Evolutionary conservation across 1,140 invertebrate species (phyloP), one percentile per base, ranked within the genome.

Genomic region (Cardiocondyla obscurior): DNA sequence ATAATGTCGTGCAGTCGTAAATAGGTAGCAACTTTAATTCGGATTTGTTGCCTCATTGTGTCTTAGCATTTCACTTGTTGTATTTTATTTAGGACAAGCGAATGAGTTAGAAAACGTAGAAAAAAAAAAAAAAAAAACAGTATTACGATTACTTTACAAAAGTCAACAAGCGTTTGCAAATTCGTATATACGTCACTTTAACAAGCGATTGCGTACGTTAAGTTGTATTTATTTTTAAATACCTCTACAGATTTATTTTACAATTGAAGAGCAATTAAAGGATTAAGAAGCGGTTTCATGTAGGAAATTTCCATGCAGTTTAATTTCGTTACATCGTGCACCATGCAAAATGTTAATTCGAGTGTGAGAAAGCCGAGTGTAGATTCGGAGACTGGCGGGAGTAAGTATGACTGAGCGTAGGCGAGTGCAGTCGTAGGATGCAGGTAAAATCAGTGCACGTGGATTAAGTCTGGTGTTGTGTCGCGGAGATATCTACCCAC

Each of bases 11-110:
- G 64, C 64, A 60, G 30, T 67, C 28, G 60, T 83, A 86, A 86
- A 82, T 83, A 87, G 55, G 65, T 72, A 83, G 67, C 42, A 86
- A 86, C 77, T 81, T 81, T 81, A 44, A 72, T 72, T 69, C 39
- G n/a, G 49, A 49, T 64, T 77, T 67, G 36, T 67, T 53, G 60
- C 22, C 22, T 51, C 22, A 67, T 77, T 77, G 44, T 67, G 16
- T 30, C 62, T 25, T 36, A 42, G 30, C 30, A 22, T 19, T 46
- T 67, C 39, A 12, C 22, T 49, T 30, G 28, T 72, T 55, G 42
- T 28, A 39, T 2, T 8, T 64, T 64, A 19, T n/a, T 14, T 19
- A 51, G n/a, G 46, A 77, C 36, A 64, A 8, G 0, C 5, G 7
- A 28, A 3, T 33, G 7, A 46, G 1, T 58, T 22, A 7, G 33